Evolutionary conservation across 2,797 vertebrate genomes (phyloP), one percentile per base, ranked within the genome.

Genomic region (Megalops cyprinoides): DNA sequence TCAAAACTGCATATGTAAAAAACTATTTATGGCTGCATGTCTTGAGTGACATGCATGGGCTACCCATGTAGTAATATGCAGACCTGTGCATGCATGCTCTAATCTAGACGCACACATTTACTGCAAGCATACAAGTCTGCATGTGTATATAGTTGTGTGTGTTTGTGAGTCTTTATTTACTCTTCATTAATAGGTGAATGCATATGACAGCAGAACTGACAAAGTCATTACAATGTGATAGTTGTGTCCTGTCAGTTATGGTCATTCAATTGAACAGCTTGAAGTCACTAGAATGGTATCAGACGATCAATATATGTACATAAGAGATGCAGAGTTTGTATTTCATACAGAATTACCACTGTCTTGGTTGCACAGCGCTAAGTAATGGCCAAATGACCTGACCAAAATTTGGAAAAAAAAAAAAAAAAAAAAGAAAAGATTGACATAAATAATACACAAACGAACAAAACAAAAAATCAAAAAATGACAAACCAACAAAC

Each of bases 381-480:
- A 69, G 42, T 1, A 18, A 69, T 14, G 23, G 23, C 65, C 65
- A 69, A 69, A 69, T 69, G 65, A 69, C 65, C 65, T 42, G 37
- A 39, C 65, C 65, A 69, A 34, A 42, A 69, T 69, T 69, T 39
- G 65, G 37, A 65, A 69, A 37, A 69, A 18, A 18, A 23, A 23
- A n/a, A 39, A 65, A 60, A 60, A 28, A 0, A 62, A n/a, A 62
- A 62, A n/a, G n/a, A n/a, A n/a, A n/a, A n/a, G n/a, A 88, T 87
- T 87, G 78, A 82, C 82, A 79, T 75, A 88, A 80, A 87, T 86
- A 87, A 90, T 87, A 88, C 94, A 92, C 87, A 91, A 91, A 81
- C 87, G 81, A 74, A 74, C 86, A 85, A 82, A 87, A 87, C n/a
- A 15, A n/a, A 81, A 82, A 87, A 87, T n/a, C 15, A n/a, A 81